Base-by-base conservation (phyloP, 2,113 vertebrate genomes). In the Prochilodus magdalenae region DNA sequence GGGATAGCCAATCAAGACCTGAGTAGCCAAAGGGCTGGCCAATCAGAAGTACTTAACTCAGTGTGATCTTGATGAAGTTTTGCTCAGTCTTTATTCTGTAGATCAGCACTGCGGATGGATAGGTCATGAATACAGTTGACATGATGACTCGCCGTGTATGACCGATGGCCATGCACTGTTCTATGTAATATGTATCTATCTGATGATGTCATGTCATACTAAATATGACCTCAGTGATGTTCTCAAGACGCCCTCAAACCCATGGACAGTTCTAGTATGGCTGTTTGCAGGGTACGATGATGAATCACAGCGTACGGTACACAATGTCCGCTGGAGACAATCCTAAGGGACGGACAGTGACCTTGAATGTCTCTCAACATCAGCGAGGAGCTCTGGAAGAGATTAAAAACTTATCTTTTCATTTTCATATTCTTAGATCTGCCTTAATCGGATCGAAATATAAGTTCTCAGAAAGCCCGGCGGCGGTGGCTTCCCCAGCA, bases 11-110 rank as follows among this genome's bases (percentile, higher is more conserved):
- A 53, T 26, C 89, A 79, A 88, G 87, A 82, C 90, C 80, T 84
- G 81, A 77, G 83, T 89, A 86, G 90, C 92, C 89, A 84, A 63
- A 40, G 90, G 91, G 90, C 80, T 82, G 87, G 85, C 82, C 57
- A 89, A 91, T 90, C 91, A 91, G 87, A 90, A 84, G 85, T 89
- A 87, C 91, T 91, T 90, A 89, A 82, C 76, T n/a, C 87, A 87
- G 89, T 87, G 89, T 87, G 84, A 80, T 66, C 79, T 84, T 79
- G 84, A 88, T 26, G 44, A 74, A 36, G 62, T 73, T 63, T 80
- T 74, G 26, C 73, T 60, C 22, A 15, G 13, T 26, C 22, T 8
- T 55, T 66, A 33, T 81, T 67, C 63, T 47, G 59, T 74, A 26
- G 72, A 59, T 74, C 72, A 57, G 49, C 72, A 57, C 24, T 36